A percentile compares a stretch with the other conserved stretches of the same genome.
Conservation (phyloP, 2,797 vertebrate genomes). For the Glossophaga mutica region DNA sequence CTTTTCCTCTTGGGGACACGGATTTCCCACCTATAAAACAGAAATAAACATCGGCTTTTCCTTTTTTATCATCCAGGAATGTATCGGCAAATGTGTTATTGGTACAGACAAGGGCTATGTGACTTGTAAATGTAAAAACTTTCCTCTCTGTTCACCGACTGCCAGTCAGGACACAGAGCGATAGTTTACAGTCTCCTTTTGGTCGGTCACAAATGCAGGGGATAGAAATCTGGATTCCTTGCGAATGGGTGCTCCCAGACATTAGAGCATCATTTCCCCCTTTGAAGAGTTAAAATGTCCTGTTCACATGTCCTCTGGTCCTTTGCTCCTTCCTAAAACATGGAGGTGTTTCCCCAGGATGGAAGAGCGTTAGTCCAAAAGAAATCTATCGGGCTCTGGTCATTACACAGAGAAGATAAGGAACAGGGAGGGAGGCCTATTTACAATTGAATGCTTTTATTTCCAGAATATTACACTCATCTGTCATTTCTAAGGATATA, state of each 20-base stretch:
- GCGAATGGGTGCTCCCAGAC: neutral
- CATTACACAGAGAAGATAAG: neutral
- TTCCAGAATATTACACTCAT: neutral
- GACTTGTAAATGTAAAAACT: neutral
- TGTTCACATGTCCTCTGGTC: neutral
- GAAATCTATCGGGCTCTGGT: neutral
- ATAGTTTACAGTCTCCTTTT: neutral
- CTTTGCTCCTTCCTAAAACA: neutral
- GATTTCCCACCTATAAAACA: neutral
- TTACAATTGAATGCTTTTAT: neutral
- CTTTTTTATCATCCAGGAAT: neutral
- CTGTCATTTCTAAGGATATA: neutral
- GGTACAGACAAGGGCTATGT: too few relatives aligned
- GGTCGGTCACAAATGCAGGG: neutral
- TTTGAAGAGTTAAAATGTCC: neutral
- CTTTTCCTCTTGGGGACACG: neutral
- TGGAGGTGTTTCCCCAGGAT: neutral
- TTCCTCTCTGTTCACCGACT: neutral
- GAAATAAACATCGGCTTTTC: neutral
- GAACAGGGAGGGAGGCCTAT: too few relatives aligned
- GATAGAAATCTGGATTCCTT: neutral
- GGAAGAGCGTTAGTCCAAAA: neutral
- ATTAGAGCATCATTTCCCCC: neutral
- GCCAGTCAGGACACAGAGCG: neutral
- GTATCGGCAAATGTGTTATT: neutral